A percentile compares a stretch with the other conserved stretches of the same genome.
Conservation (phyloP, 2,113 vertebrate species). For the Hyaena hyaena region DNA sequence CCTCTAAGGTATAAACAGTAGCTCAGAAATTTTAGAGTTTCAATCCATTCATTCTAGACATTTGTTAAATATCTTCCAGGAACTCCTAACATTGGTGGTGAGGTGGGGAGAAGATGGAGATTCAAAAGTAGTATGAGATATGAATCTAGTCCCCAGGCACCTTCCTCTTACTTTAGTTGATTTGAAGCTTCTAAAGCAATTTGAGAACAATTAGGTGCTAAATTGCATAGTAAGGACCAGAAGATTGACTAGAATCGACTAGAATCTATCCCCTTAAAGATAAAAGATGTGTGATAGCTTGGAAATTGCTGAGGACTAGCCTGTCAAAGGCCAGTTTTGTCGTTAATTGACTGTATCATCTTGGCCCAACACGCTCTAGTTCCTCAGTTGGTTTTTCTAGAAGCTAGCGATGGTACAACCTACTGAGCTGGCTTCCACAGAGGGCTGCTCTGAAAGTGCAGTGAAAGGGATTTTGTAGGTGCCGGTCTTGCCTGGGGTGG, state of each 20-base stretch:
- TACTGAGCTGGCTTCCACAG: background rate
- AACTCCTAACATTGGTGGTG: background rate
- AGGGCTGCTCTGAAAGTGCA: background rate
- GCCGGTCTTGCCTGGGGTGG: background rate
- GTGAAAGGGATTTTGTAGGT: background rate
- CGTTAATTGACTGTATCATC: background rate
- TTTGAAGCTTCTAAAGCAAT: conserved; percentile 46
- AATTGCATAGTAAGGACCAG: background rate
- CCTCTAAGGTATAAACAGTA: background rate
- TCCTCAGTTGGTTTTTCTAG: conserved; percentile 30
- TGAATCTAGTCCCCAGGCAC: background rate
- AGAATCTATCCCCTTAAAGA: background rate
- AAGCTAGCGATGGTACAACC: background rate
- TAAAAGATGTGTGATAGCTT: background rate
- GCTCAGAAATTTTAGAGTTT: conserved; percentile 13
- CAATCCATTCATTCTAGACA: background rate
- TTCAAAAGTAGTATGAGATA: background rate
- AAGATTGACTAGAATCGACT: background rate
- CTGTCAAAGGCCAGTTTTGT: background rate
- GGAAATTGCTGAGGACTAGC: background rate
- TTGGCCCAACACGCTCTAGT: conserved; percentile 15
- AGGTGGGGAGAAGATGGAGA: background rate
- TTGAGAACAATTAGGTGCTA: background rate
- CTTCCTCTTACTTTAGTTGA: conserved; percentile 4
- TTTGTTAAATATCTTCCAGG: conserved; percentile 34